phyloP scores from a whole-genome alignment of 2,113 vertebrate genomes.

The Podiceps cristatus region DNA sequence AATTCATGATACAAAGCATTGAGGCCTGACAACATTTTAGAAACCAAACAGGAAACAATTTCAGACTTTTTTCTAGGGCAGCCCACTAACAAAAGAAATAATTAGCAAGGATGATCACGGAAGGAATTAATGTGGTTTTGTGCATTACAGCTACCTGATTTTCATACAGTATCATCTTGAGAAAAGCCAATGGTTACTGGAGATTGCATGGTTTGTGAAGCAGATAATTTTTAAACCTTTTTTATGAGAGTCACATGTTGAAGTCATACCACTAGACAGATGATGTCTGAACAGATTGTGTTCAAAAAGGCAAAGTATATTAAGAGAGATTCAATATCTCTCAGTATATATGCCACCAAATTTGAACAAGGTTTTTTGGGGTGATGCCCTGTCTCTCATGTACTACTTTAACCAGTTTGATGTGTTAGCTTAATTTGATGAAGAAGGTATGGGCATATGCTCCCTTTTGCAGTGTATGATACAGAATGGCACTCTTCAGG shows the following conservation, averaged over 20 bases:
- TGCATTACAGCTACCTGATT: neutral
- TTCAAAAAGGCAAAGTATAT: neutral
- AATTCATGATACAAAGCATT: neutral
- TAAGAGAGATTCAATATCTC: neutral
- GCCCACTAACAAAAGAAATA: slow-evolving; percentile 2
- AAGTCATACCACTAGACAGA: neutral
- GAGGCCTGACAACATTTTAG: neutral
- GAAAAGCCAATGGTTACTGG: neutral
- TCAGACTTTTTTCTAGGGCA: slow-evolving; percentile 31
- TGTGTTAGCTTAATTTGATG: neutral
- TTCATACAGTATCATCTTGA: neutral
- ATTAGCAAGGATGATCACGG: slow-evolving; percentile 3
- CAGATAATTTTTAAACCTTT: neutral
- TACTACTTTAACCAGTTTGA: neutral
- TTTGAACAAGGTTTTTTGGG: neutral
- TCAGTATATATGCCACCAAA: neutral
- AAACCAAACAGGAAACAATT: slow-evolving; percentile 48
- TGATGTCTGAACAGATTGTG: neutral
- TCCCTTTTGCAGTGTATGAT: neutral
- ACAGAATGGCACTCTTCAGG: neutral
- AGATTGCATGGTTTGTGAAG: neutral
- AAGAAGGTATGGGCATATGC: neutral
- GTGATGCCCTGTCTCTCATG: neutral
- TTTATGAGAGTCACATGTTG: neutral
- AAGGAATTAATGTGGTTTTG: neutral